Conservation (phyloP, 2,797 vertebrate genomes). For the Pseudomugil tenellus region DNA sequence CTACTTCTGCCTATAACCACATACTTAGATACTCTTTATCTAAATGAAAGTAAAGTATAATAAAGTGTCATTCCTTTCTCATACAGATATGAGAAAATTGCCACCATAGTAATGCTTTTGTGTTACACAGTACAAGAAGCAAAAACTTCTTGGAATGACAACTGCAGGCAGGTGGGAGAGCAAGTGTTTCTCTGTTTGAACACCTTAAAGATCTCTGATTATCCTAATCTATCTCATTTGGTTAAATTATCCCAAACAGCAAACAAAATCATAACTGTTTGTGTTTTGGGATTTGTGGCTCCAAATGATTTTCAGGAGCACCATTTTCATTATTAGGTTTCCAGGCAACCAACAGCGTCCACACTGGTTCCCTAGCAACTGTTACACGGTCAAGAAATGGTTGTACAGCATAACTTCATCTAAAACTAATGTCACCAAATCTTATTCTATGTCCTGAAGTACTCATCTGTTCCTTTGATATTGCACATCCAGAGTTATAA, state of each 20-base stretch:
- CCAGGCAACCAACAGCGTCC: background rate
- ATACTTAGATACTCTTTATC: too few relatives aligned
- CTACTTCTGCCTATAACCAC: too few relatives aligned
- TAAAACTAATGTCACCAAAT: background rate
- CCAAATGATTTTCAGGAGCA: background rate
- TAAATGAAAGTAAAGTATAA: too few relatives aligned
- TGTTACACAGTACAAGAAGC: background rate
- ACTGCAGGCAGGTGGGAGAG: background rate
- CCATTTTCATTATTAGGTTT: background rate
- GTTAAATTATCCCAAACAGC: background rate
- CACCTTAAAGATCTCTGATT: constrained; percentile 2
- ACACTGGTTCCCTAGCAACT: background rate
- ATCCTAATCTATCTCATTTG: background rate
- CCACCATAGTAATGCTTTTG: background rate
- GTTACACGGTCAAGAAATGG: constrained; percentile 1
- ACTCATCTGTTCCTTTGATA: constrained; percentile 9
- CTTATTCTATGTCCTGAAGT: background rate
- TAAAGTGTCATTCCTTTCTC: background rate
- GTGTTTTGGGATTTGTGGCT: background rate
- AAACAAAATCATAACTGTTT: background rate
- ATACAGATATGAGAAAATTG: background rate
- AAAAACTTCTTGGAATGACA: background rate
- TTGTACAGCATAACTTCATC: background rate
- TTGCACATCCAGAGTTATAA: background rate
- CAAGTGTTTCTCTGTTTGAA: background rate